Evolutionary conservation across 2,797 vertebrate genomes (phyloP), one percentile per base, ranked within the genome.

Genomic region (Sardinella longiceps): DNA sequence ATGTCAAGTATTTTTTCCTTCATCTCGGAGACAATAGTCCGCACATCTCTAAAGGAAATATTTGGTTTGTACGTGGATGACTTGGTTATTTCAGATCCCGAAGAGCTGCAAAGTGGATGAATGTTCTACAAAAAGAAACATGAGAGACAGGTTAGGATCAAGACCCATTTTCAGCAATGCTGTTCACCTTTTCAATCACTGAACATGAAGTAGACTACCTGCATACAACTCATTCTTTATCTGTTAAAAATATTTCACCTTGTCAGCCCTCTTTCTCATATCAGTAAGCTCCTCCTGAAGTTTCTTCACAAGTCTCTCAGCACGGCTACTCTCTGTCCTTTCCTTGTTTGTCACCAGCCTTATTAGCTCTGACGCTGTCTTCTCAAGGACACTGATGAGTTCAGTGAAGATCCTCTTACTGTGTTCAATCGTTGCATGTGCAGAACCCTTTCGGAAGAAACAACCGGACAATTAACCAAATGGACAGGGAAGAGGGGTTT

Each of bases 341-440:
- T 94, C 93, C 88, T 94, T 92, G 20, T 84, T 88, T 66, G 89
- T 81, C 86, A 95, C 88, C 87, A 88, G 85, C 91, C 95, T 94
- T 86, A 89, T 92, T 87, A 92, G 88, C 88, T 95, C 93, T 0
- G 18, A 0, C 84, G 93, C 92, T 0, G 91, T 96, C 93, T 96
- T 94, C 96, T 96, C 93, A 0, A 95, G 86, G 83, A 89, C 87
- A 87, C 90, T 91, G 81, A 93, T 90, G 80, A 96, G 85, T 86
- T 89, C 92, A 83, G 89, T 85, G 90, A 94, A 95, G 87, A 53
- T 53, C 51, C 51, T 53, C 51, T 53, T 9, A 53, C 20, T 53
- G 15, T 53, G 20, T 53, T 53, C 51, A 4, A 53, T 20, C 51
- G 7, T 53, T 53, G 51, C 18, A 93, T 90, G 51, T 53, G 51